These are phyloP conservation scores for Promerops cafer DNA, from an alignment of 2,113 vertebrate species.

Conservation along the genomic window DNA sequence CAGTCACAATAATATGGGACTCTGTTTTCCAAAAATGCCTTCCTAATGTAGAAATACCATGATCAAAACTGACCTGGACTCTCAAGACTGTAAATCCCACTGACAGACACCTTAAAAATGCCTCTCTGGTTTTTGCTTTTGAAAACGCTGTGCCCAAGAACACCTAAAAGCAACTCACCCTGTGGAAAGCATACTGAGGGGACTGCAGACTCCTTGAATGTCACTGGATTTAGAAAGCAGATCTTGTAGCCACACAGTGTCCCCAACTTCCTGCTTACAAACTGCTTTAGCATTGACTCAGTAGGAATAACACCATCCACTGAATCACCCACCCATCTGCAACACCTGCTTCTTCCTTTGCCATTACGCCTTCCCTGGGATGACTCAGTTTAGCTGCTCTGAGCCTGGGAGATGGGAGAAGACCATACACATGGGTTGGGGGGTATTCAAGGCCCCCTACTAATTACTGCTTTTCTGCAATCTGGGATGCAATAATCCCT, in stretches of 20 bases:
- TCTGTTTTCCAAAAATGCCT: background rate
- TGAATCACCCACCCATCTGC: slow-evolving; percentile 58
- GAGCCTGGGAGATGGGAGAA: background rate
- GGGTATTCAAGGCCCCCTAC: background rate
- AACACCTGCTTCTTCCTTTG: slow-evolving; percentile 49
- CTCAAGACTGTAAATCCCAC: background rate
- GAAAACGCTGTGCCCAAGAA: background rate
- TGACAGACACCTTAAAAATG: background rate
- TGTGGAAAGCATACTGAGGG: background rate
- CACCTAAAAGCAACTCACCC: background rate
- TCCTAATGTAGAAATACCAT: background rate
- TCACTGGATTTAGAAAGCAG: slow-evolving; percentile 32
- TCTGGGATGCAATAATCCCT: background rate
- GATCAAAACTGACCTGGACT: background rate
- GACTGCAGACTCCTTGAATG: background rate
- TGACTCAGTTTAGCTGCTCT: slow-evolving; percentile 23
- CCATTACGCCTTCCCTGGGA: background rate
- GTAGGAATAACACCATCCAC: slow-evolving; percentile 45
- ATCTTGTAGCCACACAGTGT: slow-evolving; percentile 3
- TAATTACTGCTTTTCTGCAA: background rate
- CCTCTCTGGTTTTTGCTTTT: background rate
- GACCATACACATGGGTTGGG: background rate
- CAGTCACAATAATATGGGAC: background rate
- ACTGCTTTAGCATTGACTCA: slow-evolving; percentile 53
- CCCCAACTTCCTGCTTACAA: slow-evolving; percentile 37